Conservation (phyloP, 1,140 invertebrate species). For the Metaphire vulgaris region DNA sequence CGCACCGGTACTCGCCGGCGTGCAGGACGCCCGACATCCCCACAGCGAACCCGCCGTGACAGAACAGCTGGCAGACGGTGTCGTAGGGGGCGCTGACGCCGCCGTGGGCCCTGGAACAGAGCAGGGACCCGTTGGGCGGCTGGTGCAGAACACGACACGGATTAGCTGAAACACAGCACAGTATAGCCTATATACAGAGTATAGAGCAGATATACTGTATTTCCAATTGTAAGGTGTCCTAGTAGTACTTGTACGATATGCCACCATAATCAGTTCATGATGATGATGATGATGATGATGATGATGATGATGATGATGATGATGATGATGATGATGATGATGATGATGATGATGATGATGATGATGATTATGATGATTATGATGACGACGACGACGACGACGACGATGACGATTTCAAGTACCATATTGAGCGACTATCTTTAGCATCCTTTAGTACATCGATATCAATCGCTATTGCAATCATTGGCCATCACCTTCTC, state of each 20-base stretch:
- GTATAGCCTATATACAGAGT: not conserved
- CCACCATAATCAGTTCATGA: too few relatives aligned
- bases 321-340: conserved; percentile 6
- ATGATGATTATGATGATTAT: too few relatives aligned
- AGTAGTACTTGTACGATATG: too few relatives aligned
- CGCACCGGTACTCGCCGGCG: conserved; percentile 8
- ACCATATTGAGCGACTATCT: too few relatives aligned
- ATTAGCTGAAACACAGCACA: conserved; percentile 20
- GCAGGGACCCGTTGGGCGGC: conserved; percentile 18
- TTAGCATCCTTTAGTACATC: too few relatives aligned
- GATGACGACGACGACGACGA: too few relatives aligned
- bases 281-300: conserved; percentile 14
- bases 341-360: too few relatives aligned
- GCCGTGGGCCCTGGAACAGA: conserved; percentile 25
- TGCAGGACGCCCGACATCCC: not conserved
- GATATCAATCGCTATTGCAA: too few relatives aligned
- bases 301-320: conserved; percentile 9
- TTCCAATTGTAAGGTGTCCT: too few relatives aligned
- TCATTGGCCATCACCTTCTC: too few relatives aligned
- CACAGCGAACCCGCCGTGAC: conserved; percentile 15
- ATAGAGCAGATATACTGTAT: too few relatives aligned
- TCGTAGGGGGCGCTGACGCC: conserved; percentile 9
- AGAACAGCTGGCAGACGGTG: conserved; percentile 18
- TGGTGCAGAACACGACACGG: conserved; percentile 20
- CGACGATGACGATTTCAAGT: too few relatives aligned